phyloP scores from a whole-genome alignment of 2,888 invertebrate genomes.

The Apomyelois bistriatella region DNA sequence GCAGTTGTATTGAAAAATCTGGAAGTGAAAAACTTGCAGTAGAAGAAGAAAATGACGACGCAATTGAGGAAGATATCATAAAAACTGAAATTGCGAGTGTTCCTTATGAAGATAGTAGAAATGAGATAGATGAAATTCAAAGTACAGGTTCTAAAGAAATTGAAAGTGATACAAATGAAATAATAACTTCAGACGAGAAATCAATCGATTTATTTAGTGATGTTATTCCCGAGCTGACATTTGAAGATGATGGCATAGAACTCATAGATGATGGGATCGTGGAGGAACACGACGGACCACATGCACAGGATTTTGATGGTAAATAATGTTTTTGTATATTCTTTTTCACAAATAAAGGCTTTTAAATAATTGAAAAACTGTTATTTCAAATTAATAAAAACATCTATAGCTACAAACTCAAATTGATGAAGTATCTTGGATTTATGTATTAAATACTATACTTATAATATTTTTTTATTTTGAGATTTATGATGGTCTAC shows the following conservation, averaged over 20 bases:
- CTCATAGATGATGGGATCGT: constrained; percentile 44
- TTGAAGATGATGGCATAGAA: constrained; percentile 49
- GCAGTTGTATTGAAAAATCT: not conserved
- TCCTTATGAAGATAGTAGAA: not conserved
- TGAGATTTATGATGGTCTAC: too few relatives aligned
- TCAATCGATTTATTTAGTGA: constrained; percentile 4
- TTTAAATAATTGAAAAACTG: too few relatives aligned
- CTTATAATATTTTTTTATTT: too few relatives aligned
- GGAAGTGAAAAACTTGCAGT: not conserved
- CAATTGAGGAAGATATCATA: constrained; percentile 27
- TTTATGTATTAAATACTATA: too few relatives aligned
- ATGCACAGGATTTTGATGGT: not conserved
- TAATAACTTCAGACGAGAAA: not conserved
- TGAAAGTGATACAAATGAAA: not conserved
- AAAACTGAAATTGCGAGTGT: constrained; percentile 15
- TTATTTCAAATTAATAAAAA: too few relatives aligned
- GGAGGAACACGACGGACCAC: constrained; percentile 22
- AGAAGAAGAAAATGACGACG: constrained; percentile 1
- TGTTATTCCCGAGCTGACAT: constrained; percentile 29
- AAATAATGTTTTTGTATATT: not conserved
- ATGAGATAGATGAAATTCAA: not conserved
- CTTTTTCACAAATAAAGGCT: not conserved
- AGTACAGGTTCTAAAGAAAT: not conserved
- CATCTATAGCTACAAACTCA: too few relatives aligned
- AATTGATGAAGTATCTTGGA: too few relatives aligned